Conservation (phyloP, 2,888 invertebrate genomes). For the Phalera bucephala region DNA sequence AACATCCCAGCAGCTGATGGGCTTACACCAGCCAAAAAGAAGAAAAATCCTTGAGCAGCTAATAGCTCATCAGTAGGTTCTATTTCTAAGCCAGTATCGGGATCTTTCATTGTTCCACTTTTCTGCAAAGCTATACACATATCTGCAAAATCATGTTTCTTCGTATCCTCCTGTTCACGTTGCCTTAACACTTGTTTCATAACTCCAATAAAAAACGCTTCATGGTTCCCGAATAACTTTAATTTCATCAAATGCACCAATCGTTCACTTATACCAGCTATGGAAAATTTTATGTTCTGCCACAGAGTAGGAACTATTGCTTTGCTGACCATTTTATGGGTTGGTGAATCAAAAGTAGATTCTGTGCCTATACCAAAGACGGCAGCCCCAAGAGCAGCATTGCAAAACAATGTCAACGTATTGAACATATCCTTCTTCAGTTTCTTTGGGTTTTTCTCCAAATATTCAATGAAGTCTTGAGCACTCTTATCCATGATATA, state of each 20-base stretch:
- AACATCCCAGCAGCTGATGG: slow-evolving; percentile 39
- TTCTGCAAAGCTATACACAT: slow-evolving; percentile 55
- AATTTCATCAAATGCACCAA: slow-evolving; percentile 39
- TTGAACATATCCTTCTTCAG: slow-evolving; percentile 33
- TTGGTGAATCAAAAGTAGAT: slow-evolving; percentile 57
- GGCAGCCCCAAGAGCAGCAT: slow-evolving; percentile 52
- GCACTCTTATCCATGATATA: slow-evolving; percentile 57
- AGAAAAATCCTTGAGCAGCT: slow-evolving; percentile 32
- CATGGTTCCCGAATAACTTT: slow-evolving; percentile 44
- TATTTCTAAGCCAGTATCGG: slow-evolving; percentile 43
- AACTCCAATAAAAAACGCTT: slow-evolving; percentile 55
- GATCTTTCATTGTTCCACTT: slow-evolving; percentile 45
- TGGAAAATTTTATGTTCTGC: slow-evolving; percentile 36
- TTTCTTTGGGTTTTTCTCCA: slow-evolving; percentile 41
- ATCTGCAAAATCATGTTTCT: slow-evolving; percentile 58
- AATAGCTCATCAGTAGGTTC: slow-evolving; percentile 50
- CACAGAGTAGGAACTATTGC: slow-evolving; percentile 26
- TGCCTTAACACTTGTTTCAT: slow-evolving; percentile 51
- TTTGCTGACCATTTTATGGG: slow-evolving; percentile 37
- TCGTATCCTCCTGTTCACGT: slow-evolving; percentile 42
- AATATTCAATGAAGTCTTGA: slow-evolving; percentile 46
- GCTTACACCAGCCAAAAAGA: slow-evolving; percentile 53
- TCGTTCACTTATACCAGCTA: slow-evolving; percentile 22
- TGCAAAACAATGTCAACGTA: slow-evolving; percentile 40
- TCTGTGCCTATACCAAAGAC: slow-evolving; percentile 62